phyloP scores from a whole-genome alignment of 2,797 vertebrate species.

The Dendrocincla fuliginosa region DNA sequence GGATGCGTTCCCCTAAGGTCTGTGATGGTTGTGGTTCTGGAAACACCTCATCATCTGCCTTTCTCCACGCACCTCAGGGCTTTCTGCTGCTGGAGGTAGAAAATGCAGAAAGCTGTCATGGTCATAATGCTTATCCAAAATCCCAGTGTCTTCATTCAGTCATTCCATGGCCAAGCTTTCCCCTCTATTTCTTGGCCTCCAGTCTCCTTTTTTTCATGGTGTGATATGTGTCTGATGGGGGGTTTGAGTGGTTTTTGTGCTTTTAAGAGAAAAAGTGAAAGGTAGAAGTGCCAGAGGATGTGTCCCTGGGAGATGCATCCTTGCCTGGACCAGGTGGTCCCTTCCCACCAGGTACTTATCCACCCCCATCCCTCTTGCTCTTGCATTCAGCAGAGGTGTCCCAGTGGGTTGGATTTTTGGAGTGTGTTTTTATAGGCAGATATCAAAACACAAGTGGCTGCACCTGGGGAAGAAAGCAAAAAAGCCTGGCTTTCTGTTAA shows the following conservation, averaged over 20 bases:
- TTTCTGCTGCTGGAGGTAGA: neutral
- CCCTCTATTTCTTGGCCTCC: neutral
- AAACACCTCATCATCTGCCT: neutral
- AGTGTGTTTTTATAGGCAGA: neutral
- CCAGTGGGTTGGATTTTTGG: neutral
- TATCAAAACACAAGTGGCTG: neutral
- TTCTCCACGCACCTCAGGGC: neutral
- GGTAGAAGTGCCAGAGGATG: neutral
- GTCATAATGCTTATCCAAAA: neutral
- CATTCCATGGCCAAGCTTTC: neutral
- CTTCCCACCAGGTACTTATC: neutral
- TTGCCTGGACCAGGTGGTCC: neutral
- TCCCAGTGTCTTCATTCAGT: neutral
- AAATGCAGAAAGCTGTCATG: neutral
- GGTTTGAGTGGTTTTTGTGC: neutral
- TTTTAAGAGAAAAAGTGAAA: neutral
- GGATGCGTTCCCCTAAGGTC: neutral
- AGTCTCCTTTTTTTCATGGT: neutral
- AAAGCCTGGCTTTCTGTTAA: neutral
- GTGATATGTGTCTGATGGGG: no score
- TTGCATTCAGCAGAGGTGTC: neutral
- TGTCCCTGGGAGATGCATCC: neutral
- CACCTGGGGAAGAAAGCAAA: neutral
- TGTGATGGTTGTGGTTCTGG: accelerated
- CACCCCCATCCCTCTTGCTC: neutral